These are phyloP conservation scores for Serinus canaria DNA, from an alignment of 2,113 vertebrate species.

Conservation along the genomic window DNA sequence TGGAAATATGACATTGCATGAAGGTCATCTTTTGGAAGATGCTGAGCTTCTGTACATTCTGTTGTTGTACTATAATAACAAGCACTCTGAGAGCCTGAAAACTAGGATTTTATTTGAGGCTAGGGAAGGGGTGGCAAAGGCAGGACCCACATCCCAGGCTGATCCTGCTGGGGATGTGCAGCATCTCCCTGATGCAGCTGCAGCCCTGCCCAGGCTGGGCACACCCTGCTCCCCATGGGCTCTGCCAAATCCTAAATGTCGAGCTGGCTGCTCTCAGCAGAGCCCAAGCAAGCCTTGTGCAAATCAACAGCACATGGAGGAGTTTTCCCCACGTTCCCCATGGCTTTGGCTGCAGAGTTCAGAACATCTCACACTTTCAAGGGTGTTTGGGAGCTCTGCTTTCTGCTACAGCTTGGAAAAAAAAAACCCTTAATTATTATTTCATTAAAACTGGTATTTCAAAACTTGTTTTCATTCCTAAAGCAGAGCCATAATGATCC, in stretches of 20 bases:
- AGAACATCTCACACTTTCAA: not conserved
- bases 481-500: not conserved
- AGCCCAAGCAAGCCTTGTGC: slow-evolving; percentile 1
- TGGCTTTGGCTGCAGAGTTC: not conserved
- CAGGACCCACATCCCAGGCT: not conserved
- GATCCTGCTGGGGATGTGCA: not conserved
- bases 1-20: not conserved
- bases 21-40: not conserved
- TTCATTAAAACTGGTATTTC: slow-evolving; percentile 35
- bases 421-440: not conserved
- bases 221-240: not conserved
- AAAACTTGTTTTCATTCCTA: slow-evolving; percentile 28
- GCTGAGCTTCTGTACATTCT: not conserved
- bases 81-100: not conserved
- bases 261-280: not conserved
- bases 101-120: not conserved
- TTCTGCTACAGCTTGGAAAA: not conserved
- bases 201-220: slow-evolving; percentile 20
- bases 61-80: not conserved
- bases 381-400: slow-evolving; percentile 11
- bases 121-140: not conserved
- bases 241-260: slow-evolving; percentile 9
- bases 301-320: slow-evolving; percentile 24
- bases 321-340: not conserved
- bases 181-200: slow-evolving; percentile 25